Evolutionary conservation across 2,888 invertebrate species (phyloP), one percentile per base, ranked within the genome.

Genomic region (Allophyes oxyacanthae): DNA sequence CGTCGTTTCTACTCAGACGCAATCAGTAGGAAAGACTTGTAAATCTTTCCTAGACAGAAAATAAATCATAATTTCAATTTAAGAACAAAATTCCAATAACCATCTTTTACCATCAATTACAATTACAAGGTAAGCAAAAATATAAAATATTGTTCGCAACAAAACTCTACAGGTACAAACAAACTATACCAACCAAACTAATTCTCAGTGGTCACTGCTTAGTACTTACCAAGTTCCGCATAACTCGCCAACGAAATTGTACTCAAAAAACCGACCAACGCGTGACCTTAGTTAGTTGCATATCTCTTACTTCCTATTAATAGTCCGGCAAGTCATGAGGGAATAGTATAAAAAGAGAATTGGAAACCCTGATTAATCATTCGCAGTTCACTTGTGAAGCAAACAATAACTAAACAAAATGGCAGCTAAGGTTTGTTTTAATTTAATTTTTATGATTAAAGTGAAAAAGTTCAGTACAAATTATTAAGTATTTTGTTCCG

Each of bases 261-360:
- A 87, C 82, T 87, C 81, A 88, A 89, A 89, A 77, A 90, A 87
- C 84, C 83, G 82, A 82, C 86, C 68, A 79, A 59, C 79, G 68
- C 71, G 79, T 89, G 92, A 90, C 92, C 92, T 73, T 92, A 90
- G 83, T 73, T 92, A 90, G 83, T 68, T 79, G 78, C 84, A 85
- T 87, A 82, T 87, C 88, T 88, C 78, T 89, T 88, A 90, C 89
- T 92, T 92, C 92, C 91, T 91, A 89, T 88, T 89, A 87, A 84
- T 87, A 89, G 83, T 83, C 77, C 75, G 73, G 71, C 85, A 84
- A 88, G 82, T 88, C 89, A 84, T 74, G 83, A 81, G 83, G 83
- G 86, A 78, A 68, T 55, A 56, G 67, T 86, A 87, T 87, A 87
- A 88, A 90, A 92, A 88, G 87, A 81, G 82, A 85, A 77, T 78